Conservation (phyloP, 2,113 vertebrate genomes). For the Mesembrinibis cayennensis region DNA sequence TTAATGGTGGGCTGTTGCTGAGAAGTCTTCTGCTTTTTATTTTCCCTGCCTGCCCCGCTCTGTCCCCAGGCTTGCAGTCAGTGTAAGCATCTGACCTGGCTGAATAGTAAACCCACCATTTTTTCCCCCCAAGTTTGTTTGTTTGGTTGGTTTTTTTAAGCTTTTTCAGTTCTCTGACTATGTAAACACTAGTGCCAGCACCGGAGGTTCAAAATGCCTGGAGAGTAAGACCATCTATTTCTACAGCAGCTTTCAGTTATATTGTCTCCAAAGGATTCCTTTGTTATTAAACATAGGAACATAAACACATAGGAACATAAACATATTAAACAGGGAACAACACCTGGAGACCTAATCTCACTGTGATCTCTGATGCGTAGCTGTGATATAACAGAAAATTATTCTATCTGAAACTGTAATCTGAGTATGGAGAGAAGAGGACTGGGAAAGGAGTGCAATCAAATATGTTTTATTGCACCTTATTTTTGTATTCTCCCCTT, state of each 20-base stretch:
- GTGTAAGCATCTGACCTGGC: background rate
- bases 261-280: background rate
- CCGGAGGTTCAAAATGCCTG: fast-evolving
- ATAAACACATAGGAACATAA: background rate
- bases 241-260: background rate
- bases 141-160: background rate
- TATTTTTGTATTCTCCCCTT: background rate
- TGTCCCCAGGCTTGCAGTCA: background rate
- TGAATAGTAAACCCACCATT: background rate
- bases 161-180: background rate
- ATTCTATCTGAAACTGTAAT: background rate
- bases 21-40: no score
- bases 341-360: background rate
- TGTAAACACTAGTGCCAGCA: background rate
- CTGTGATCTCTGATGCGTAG: background rate
- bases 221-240: background rate
- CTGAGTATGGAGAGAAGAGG: background rate
- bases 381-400: background rate
- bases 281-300: background rate
- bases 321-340: background rate
- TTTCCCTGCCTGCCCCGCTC: background rate
- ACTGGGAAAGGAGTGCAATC: background rate
- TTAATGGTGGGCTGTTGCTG: fast-evolving
- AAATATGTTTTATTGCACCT: background rate
- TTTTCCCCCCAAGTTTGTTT: background rate